Conservation (phyloP, 2,797 vertebrate genomes). For the Fringilla coelebs region DNA sequence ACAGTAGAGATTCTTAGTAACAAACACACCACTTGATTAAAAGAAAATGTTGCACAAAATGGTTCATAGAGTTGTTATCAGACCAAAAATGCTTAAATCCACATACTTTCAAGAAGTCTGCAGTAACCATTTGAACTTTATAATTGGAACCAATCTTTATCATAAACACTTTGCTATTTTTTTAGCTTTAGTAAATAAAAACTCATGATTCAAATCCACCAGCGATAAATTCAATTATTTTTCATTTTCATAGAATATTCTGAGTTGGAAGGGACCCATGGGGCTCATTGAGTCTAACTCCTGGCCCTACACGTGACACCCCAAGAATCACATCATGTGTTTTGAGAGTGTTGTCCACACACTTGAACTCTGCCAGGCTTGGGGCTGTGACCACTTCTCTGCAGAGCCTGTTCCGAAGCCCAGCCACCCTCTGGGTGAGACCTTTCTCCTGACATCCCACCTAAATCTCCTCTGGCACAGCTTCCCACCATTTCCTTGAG, state of each 20-base stretch:
- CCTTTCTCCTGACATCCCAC: not conserved
- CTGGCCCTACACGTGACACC: not conserved
- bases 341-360: not conserved
- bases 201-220: not conserved
- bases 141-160: not conserved
- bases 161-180: not conserved
- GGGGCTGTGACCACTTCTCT: not conserved
- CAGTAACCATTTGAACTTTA: not conserved
- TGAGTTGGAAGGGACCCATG: not conserved
- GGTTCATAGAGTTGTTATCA: not conserved
- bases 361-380: not conserved
- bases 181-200: not conserved
- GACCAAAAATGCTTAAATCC: not conserved
- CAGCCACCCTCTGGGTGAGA: not conserved
- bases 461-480: not conserved
- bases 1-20: not conserved
- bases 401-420: not conserved
- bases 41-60: not conserved
- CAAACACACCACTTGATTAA: not conserved
- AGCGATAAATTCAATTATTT: not conserved
- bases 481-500: not conserved
- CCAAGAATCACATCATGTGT: not conserved
- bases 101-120: not conserved
- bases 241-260: not conserved
- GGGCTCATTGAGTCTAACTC: not conserved